Evolutionary conservation across 2,888 invertebrate species (phyloP).

Genomic region (Aspidiotus destructor): DNA sequence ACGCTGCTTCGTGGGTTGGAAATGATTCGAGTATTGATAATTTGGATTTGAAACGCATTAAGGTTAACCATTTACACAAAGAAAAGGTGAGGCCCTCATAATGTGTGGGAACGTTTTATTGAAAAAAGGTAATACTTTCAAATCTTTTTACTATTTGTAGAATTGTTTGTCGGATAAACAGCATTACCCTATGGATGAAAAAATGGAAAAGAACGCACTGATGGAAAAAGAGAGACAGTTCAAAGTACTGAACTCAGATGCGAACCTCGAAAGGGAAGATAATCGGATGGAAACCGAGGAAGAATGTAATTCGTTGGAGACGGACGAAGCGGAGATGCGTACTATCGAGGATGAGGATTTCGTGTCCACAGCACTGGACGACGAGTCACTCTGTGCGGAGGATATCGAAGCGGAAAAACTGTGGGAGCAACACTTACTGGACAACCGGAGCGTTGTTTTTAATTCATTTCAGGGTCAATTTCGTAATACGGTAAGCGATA

Average conservation of each 20-base stretch:
- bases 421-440: constrained; percentile 49
- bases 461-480: constrained; percentile 57
- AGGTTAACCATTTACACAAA: constrained; percentile 35
- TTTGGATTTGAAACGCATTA: constrained; percentile 37
- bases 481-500: constrained; percentile 49
- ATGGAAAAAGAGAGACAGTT: constrained; percentile 39
- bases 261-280: constrained; percentile 10
- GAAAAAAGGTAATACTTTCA: background rate
- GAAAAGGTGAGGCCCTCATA: constrained; percentile 5
- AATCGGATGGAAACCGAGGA: background rate
- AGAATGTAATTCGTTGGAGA: background rate
- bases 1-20: constrained; percentile 38
- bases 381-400: constrained; percentile 34
- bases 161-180: constrained; percentile 17
- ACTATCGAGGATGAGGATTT: constrained; percentile 37
- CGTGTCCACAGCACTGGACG: constrained; percentile 4
- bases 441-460: constrained; percentile 52
- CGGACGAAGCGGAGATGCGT: background rate
- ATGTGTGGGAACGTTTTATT: background rate
- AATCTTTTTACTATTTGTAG: background rate
- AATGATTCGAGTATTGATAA: constrained; percentile 37
- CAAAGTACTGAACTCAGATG: constrained; percentile 19
- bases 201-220: constrained; percentile 34
- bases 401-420: constrained; percentile 47
- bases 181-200: constrained; percentile 6